Conservation (phyloP, 2,797 vertebrate species). For the Lepilemur septentrionalis region DNA sequence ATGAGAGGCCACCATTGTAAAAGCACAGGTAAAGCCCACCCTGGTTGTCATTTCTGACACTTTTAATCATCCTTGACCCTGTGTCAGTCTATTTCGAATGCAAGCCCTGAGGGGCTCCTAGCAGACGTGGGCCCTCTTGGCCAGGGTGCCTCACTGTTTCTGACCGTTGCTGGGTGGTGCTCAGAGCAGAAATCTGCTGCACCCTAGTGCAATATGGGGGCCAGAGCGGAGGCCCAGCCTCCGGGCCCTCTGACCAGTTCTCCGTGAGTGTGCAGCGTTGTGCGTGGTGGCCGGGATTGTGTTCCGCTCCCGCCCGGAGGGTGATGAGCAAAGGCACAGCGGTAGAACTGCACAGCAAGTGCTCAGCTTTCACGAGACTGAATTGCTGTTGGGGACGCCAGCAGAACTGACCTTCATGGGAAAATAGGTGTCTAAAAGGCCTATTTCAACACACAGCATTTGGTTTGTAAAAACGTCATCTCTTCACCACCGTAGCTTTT, state of each 20-base stretch:
- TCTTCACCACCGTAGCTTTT: background rate
- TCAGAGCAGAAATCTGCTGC: background rate
- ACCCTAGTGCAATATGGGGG: background rate
- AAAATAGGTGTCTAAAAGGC: background rate
- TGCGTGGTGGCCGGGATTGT: too few relatives aligned
- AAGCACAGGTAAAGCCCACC: background rate
- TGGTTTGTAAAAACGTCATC: background rate
- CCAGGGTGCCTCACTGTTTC: background rate
- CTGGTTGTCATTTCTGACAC: background rate
- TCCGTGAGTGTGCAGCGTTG: background rate
- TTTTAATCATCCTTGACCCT: background rate
- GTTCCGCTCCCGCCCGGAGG: background rate
- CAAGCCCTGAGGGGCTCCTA: too few relatives aligned
- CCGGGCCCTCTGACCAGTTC: background rate
- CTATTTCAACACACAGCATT: background rate
- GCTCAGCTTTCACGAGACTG: background rate
- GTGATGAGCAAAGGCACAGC: background rate
- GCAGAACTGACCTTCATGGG: background rate
- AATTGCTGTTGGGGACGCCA: background rate
- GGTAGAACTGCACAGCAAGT: background rate
- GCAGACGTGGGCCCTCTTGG: too few relatives aligned
- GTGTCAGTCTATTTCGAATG: background rate
- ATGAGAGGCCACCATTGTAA: background rate
- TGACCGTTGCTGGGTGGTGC: accelerated
- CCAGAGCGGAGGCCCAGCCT: accelerated